Percentiles rank a stretch among this genome's conserved stretches.
Conservation (phyloP, 2,113 vertebrate genomes). For the Thinocorus orbignyianus region DNA sequence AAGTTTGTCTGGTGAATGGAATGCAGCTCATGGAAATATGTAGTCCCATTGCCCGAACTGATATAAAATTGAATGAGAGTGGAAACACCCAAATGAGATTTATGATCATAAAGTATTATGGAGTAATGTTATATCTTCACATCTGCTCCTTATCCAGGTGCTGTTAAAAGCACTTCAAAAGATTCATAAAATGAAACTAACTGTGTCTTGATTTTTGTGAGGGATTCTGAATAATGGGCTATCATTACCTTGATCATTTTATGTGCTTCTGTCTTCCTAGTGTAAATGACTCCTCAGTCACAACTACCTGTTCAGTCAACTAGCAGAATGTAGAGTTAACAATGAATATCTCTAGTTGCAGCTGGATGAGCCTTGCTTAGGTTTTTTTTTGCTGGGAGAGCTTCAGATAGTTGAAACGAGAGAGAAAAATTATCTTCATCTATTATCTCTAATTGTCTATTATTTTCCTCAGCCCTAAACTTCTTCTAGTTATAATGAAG, state of each 20-base stretch:
- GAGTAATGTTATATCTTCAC: constrained; percentile 36
- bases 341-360: neutral
- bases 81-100: constrained; percentile 30
- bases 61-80: constrained; percentile 43
- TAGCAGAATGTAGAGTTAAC: neutral
- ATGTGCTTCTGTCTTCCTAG: neutral
- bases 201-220: constrained; percentile 2
- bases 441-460: neutral
- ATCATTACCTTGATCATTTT: constrained; percentile 1
- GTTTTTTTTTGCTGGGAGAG: neutral
- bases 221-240: neutral
- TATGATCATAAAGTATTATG: constrained; percentile 19
- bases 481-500: neutral
- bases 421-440: neutral
- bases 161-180: constrained; percentile 25
- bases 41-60: neutral
- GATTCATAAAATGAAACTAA: constrained; percentile 18
- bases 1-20: neutral
- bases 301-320: neutral
- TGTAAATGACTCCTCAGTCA: constrained; percentile 15
- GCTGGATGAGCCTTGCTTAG: neutral
- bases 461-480: neutral
- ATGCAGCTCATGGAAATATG: neutral
- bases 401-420: neutral
- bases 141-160: constrained; percentile 4